Percentiles rank a stretch among this genome's conserved stretches.
Conservation (phyloP, 2,888 invertebrate species). For the Eutolmus rufibarbis region DNA sequence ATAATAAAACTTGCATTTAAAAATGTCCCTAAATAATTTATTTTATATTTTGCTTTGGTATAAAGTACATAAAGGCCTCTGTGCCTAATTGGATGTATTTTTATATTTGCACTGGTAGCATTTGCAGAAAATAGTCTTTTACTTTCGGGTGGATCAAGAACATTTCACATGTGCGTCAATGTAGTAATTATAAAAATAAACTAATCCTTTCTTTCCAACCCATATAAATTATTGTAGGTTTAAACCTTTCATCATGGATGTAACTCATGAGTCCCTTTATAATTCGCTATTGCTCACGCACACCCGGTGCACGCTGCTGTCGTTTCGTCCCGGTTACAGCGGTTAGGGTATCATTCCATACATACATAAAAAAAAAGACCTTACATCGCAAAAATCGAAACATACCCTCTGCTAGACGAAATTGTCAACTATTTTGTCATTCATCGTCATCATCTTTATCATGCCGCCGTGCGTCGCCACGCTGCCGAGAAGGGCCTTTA, state of each 20-base stretch:
- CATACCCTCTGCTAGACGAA: background rate
- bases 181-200: background rate
- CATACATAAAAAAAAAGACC: background rate
- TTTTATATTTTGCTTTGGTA: no score
- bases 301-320: background rate
- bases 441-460: background rate
- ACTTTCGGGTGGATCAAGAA: background rate
- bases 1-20: no score
- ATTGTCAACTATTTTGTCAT: slow-evolving; percentile 36
- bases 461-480: background rate
- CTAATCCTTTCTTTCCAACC: background rate
- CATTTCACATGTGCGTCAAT: background rate
- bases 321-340: background rate
- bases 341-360: background rate
- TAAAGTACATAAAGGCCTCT: no score
- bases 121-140: background rate
- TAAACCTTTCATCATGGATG: background rate
- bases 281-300: background rate
- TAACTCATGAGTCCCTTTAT: background rate
- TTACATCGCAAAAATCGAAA: background rate
- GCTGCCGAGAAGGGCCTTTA: background rate
- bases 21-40: no score
- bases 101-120: background rate
- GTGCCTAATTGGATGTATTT: background rate
- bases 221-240: background rate